Conservation (phyloP, 1,140 invertebrate species). For the Cydia amplana region DNA sequence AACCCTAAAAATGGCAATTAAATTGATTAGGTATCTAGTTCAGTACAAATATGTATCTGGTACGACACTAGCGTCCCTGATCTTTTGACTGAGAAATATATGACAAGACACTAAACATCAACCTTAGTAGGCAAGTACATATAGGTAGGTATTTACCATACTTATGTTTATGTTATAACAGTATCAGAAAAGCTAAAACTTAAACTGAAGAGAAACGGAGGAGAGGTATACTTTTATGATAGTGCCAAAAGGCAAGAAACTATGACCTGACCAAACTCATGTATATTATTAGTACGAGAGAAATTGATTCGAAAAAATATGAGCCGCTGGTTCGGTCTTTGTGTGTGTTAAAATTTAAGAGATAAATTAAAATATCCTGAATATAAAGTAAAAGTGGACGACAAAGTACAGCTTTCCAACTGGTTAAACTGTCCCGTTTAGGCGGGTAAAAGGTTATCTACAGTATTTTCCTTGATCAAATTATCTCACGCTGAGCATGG, state of each 20-base stretch:
- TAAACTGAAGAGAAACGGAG: too few species aligned
- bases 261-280: too few species aligned
- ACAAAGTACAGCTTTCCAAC: not conserved
- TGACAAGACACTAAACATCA: too few species aligned
- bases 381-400: not conserved
- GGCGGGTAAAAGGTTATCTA: not conserved
- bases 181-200: too few species aligned
- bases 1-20: too few species aligned
- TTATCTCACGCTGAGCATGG: not conserved
- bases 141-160: too few species aligned
- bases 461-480: conserved; percentile 5
- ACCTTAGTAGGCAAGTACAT: too few species aligned
- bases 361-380: not conserved
- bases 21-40: not conserved
- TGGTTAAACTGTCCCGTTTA: conserved; percentile 1
- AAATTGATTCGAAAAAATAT: not conserved
- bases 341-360: not conserved
- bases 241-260: too few species aligned
- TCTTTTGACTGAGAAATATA: not conserved
- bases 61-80: not conserved
- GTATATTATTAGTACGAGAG: not conserved
- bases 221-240: too few species aligned
- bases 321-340: not conserved
- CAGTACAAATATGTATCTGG: not conserved
- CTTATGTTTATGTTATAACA: too few species aligned